Evolutionary conservation across 1,140 invertebrate genomes (phyloP), one percentile per base, ranked within the genome.

Genomic region (Brachionus angularis): DNA sequence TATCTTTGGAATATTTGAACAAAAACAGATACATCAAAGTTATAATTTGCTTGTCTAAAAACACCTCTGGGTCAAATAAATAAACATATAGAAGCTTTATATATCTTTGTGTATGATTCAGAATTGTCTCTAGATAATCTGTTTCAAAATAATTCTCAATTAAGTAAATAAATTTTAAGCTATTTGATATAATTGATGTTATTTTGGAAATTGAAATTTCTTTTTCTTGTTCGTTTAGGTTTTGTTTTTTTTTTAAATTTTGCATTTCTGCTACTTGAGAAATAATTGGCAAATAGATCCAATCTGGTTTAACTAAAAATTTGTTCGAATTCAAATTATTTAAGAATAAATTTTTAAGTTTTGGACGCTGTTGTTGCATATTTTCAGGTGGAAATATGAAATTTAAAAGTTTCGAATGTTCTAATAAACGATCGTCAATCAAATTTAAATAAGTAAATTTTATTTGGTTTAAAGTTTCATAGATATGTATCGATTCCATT

Each of bases 161-260:
- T 67, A 67, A 67, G 36, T 67, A 67, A 47, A 67, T 34, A 36
- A 47, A 67, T 67, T 67, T 67, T 12, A 67, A 47, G 14, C 27
- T 16, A 50, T 67, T 67, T 31, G 47, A 47, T 27, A 67, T n/a
- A 18, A 46, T 67, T 50, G 62, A 47, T 21, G 29, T 34, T 50
- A 23, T 18, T 39, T 39, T 58, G 36, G 18, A 7, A 0, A 18
- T 10, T 21, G 2, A 18, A 18, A 18, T 14, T 27, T 47, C 39
- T 67, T 47, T 50, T 47, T 67, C 21, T 10, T 34, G 27, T 21
- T 67, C 62, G 8, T 16, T 34, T 1, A 29, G 39, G 10, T 42
- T 10, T 10, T 10, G 18, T 2, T 31, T 47, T 27, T 5, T 5
- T 29, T 50, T 67, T 21, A 29, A 33, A 8, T 46, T 21, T 47